Base-by-base conservation (phyloP, 2,113 vertebrate genomes). In the Datnioides undecimradiatus region DNA sequence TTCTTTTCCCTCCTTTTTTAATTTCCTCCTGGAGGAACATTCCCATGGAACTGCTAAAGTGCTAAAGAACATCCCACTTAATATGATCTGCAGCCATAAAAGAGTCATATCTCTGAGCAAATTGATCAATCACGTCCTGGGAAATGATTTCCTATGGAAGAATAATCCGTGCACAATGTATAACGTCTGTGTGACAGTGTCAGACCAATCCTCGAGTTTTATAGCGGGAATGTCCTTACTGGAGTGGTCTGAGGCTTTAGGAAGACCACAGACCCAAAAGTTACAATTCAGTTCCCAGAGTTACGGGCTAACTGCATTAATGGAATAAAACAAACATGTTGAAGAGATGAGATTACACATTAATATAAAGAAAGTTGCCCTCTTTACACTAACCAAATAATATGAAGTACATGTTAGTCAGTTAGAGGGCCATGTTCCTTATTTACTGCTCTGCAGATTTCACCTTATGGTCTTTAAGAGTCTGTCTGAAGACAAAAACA, bases 91-190 rank as follows among this genome's bases (percentile, higher is more conserved):
- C 43, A 29, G 66, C 66, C 59, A 69, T 54, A 46, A 80, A 81
- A 74, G 60, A 73, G 70, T 57, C 43, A 57, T 58, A 77, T 73
- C 75, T 72, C 43, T 34, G 60, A 52, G 55, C 63, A 54, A 63
- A 73, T 14, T 46, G 51, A 70, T 74, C 52, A 66, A 54, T 74
- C 25, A 73, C 7, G 1, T 80, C n/a, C 59, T 11, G 38, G 51
- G 43, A 82, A 72, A 73, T 45, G 16, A 62, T 71, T 82, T 72
- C 25, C 17, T 43, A 34, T 54, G 21, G 6, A 52, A 48, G 48
- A 48, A 27, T 55, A 31, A 82, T 71, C 17, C 1, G 0, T 23
- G 13, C 17, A 54, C 21, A 63, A 33, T 13, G 31, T 40, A 49
- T 58, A 25, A 69, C 54, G 57, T 43, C 59, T 2, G 5, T 65